A percentile compares a stretch with the other conserved stretches of the same genome.
Conservation (phyloP, 2,888 invertebrate genomes). For the Neria commutata region DNA sequence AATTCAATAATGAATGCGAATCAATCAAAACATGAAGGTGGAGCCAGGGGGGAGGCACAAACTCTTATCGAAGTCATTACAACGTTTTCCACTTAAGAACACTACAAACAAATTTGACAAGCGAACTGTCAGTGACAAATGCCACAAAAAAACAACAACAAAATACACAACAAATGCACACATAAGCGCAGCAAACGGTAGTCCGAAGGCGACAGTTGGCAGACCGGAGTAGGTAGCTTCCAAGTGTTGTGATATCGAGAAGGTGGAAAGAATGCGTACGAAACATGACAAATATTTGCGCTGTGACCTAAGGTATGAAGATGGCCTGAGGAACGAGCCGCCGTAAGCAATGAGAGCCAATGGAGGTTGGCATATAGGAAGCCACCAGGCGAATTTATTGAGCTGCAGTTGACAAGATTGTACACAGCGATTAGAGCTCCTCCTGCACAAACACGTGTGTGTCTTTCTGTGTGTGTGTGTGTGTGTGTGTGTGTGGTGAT, state of each 20-base stretch:
- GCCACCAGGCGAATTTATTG: too few relatives aligned
- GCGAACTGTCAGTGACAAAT: not conserved
- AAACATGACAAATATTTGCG: constrained; percentile 15
- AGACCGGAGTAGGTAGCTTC: too few relatives aligned
- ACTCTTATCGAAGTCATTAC: constrained; percentile 3
- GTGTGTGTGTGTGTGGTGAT: not conserved
- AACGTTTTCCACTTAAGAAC: constrained; percentile 6
- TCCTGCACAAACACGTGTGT: not conserved
- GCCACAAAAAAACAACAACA: not conserved
- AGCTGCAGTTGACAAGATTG: constrained; percentile 35
- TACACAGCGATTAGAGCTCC: constrained; percentile 38
- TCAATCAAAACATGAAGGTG: too few relatives aligned
- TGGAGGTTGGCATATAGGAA: too few relatives aligned
- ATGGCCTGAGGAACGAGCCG: too few relatives aligned
- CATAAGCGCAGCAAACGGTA: too few relatives aligned
- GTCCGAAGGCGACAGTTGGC: too few relatives aligned
- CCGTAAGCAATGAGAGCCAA: too few relatives aligned
- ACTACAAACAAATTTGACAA: not conserved
- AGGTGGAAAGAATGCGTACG: not conserved
- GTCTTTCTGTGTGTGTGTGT: not conserved
- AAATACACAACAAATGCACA: not conserved
- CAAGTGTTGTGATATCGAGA: not conserved
- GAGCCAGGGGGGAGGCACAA: too few relatives aligned
- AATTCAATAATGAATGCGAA: not conserved
- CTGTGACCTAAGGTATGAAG: not conserved